These are phyloP conservation scores for Scytalopus superciliaris DNA, from an alignment of 2,113 vertebrate species.

Conservation along the genomic window DNA sequence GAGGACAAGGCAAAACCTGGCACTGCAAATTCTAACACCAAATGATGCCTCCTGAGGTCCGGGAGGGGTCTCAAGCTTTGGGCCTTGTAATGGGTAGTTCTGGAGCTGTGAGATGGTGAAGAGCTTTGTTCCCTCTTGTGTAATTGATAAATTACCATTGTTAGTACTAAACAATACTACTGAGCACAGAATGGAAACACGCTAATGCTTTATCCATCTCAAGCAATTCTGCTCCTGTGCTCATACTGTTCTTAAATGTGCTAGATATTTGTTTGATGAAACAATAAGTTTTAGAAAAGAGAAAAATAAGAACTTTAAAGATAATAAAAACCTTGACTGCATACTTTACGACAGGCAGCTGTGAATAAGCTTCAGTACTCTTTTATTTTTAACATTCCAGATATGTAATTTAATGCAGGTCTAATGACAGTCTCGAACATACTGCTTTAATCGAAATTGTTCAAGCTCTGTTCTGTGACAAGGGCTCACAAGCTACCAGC, in stretches of 20 bases:
- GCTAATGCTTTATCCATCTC: slow-evolving; percentile 59
- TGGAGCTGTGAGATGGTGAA: not conserved
- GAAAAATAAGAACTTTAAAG: slow-evolving; percentile 77
- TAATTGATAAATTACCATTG: slow-evolving; percentile 60
- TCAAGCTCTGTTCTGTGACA: slow-evolving; percentile 76
- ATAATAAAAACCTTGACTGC: slow-evolving; percentile 77
- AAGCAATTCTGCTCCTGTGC: slow-evolving; percentile 51
- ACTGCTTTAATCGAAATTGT: slow-evolving; percentile 80
- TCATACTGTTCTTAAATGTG: slow-evolving; percentile 65
- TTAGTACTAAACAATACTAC: slow-evolving; percentile 30
- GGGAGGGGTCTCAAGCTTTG: not conserved
- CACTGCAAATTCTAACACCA: not conserved
- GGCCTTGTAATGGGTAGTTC: not conserved
- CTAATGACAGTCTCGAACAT: slow-evolving; percentile 81
- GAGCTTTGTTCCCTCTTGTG: slow-evolving; percentile 13
- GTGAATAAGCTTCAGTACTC: slow-evolving; percentile 72
- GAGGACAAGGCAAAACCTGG: not conserved
- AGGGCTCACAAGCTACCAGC: slow-evolving; percentile 75
- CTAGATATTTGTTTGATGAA: slow-evolving; percentile 76
- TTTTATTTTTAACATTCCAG: slow-evolving; percentile 81
- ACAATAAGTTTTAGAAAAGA: slow-evolving; percentile 72
- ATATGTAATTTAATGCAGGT: slow-evolving; percentile 81
- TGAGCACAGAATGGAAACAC: slow-evolving; percentile 59
- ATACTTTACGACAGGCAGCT: slow-evolving; percentile 70
- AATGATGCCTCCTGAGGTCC: not conserved